Base-by-base conservation (phyloP, 2,797 vertebrate species). In the Sebastes hubbsi region DNA sequence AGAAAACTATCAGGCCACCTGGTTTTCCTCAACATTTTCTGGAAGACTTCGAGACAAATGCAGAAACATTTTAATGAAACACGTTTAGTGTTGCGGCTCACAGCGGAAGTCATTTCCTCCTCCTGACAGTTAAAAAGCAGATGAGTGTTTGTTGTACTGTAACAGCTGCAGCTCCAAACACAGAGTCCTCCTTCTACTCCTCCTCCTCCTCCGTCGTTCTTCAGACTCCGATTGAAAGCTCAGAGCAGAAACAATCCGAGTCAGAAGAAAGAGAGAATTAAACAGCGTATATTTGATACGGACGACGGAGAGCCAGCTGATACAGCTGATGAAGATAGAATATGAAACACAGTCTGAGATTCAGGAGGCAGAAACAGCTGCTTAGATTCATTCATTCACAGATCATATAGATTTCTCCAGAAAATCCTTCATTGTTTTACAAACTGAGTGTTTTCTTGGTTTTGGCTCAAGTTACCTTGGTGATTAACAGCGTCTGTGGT, bases 121-220 rank as follows among this genome's bases (percentile, higher is more conserved):
- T 79, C 67, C 49, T 63, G 77, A 82, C 72, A 63, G 81, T 67
- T 52, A 71, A 65, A 69, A 73, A 77, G 80, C 78, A 76, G 79
- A 80, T 22, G 71, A 49, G 60, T 16, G 67, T 38, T 62, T 72
- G 46, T 58, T 52, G 54, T n/a, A 10, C 55, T 79, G 68, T 72
- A 80, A 73, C 78, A 61, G 83, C 80, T 89, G 68, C 67, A 83
- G 63, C 20, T 75, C 66, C 36, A 16, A 68, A 42, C 38, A 42
- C 38, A 42, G 69, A 7, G 72, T 56, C 75, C 11, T 36, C 34
- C 34, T 36, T n/a, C 10, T 36, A 1, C 2, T 36, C 9, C 32
- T 10, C 9, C 32, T 81, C 79, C 66, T 77, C 65, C 3, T 25
- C 49, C 25, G 55, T 22, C 13, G 7, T 76, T 34, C 34, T 18